Evolutionary conservation across 2,888 invertebrate genomes (phyloP), one percentile per base, ranked within the genome.

Genomic region (Hirtodrosophila confusa): DNA sequence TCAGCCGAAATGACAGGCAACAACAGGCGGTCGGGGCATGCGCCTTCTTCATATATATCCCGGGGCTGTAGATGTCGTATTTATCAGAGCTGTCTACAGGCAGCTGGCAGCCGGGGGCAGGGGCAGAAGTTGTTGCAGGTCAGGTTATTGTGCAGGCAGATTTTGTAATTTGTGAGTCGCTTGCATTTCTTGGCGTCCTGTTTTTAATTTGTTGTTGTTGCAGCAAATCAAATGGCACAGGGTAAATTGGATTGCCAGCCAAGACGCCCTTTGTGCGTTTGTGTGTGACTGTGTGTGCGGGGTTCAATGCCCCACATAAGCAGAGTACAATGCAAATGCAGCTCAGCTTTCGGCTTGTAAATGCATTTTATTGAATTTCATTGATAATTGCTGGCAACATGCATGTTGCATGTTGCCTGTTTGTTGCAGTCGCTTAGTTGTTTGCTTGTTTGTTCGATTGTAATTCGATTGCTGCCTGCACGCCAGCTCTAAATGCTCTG

Each of bases 381-480:
- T 87, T 87, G 85, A 86, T 86, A 80, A 85, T 85, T 80, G 78
- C 57, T 62, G 54, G 71, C 56, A 80, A 75, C 85, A 75, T 78
- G 87, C 78, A 73, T 63, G 63, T 53, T 61, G 65, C 48, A 63
- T 36, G 43, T 60, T 37, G n/a, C n/a, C n/a, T 49, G 48, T 23
- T 47, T 54, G 72, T 41, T 57, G 54, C 62, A 31, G 33, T 23
- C 47, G 31, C 37, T 41, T 23, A 53, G 69, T 43, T 49, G 53
- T 17, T 41, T 11, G 57, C 29, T 60, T 69, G 65, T 74, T 69
- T 69, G 69, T 69, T 69, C 69, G 69, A 69, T 69, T 62, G 62
- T 63, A 69, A 56, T 62, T 69, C 62, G 62, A 69, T 69, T 75
- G 53, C 44, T 41, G 68, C 45, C 86, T 77, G 86, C 87, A 82